Percentiles rank a stretch among this genome's conserved stretches.
phyloP scores from a whole-genome alignment of 2,888 invertebrate genomes.

The Pyralis farinalis region DNA sequence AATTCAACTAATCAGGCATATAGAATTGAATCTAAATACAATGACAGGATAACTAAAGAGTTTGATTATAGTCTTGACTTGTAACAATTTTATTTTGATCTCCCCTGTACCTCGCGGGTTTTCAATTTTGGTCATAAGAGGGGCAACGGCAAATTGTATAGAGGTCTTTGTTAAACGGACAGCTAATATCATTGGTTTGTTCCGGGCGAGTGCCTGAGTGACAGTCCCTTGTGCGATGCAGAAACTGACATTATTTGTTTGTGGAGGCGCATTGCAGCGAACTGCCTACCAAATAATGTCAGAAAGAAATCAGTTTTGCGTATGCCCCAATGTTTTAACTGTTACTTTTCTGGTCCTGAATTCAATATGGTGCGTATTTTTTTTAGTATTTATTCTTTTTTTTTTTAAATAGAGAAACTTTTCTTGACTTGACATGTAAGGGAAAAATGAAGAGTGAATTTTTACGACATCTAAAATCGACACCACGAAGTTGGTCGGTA shows the following conservation, averaged over 20 bases:
- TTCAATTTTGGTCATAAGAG: conserved; percentile 22
- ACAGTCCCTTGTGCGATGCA: conserved; percentile 66
- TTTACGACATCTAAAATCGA: too few relatives aligned
- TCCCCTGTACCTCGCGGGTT: conserved; percentile 21
- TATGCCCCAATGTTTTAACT: too few relatives aligned
- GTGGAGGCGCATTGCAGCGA: conserved; percentile 46
- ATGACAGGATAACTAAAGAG: conserved; percentile 64
- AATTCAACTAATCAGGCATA: conserved; percentile 45
- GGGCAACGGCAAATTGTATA: conserved; percentile 28
- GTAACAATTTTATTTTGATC: conserved; percentile 33
- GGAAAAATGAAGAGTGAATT: too few relatives aligned
- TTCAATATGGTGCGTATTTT: too few relatives aligned
- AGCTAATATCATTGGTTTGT: conserved; percentile 61
- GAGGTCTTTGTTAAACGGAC: conserved; percentile 48
- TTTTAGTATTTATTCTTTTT: too few relatives aligned
- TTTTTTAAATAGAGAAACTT: too few relatives aligned
- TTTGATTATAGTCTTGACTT: conserved; percentile 52
- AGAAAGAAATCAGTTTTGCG: too few relatives aligned
- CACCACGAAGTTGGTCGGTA: too few relatives aligned
- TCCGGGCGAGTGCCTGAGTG: conserved; percentile 66
- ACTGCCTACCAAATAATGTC: not conserved
- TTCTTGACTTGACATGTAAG: too few relatives aligned
- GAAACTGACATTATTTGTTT: conserved; percentile 55
- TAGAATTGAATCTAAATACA: conserved; percentile 60
- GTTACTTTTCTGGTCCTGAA: too few relatives aligned